phyloP scores from a whole-genome alignment of 1,140 invertebrate genomes.

The Ips nitidus region DNA sequence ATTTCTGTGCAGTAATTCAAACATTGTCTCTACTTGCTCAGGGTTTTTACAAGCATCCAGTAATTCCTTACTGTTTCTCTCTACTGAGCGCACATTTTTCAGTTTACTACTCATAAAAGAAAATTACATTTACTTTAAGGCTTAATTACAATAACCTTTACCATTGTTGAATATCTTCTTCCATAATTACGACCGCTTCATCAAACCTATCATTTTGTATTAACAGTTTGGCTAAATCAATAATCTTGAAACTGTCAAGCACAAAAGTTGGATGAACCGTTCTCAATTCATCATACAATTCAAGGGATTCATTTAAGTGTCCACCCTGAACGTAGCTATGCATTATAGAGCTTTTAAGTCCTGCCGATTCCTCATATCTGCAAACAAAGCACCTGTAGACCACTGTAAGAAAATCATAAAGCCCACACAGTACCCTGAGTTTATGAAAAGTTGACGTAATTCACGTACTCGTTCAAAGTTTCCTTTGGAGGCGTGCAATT shows the following conservation, averaged over 20 bases:
- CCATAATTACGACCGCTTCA: slow-evolving; percentile 54
- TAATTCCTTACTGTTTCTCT: slow-evolving; percentile 56
- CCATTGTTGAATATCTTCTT: slow-evolving; percentile 36
- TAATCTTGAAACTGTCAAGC: slow-evolving; percentile 59
- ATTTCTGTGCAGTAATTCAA: slow-evolving; percentile 52
- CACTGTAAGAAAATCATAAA: background rate
- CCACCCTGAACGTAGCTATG: slow-evolving; percentile 56
- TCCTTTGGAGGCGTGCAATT: slow-evolving; percentile 54
- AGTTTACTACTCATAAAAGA: slow-evolving; percentile 48
- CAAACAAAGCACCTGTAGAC: background rate
- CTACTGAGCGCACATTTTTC: slow-evolving; percentile 45
- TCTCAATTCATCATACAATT: slow-evolving; percentile 54
- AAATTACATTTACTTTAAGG: slow-evolving; percentile 1
- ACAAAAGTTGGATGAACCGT: slow-evolving; percentile 52
- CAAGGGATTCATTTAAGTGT: slow-evolving; percentile 55
- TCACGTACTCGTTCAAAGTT: slow-evolving; percentile 55
- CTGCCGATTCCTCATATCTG: slow-evolving; percentile 51
- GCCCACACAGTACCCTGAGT: slow-evolving; percentile 46
- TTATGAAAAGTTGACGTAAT: slow-evolving; percentile 54
- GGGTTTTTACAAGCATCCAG: slow-evolving; percentile 52
- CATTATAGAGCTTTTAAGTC: slow-evolving; percentile 59
- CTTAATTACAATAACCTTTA: slow-evolving; percentile 7
- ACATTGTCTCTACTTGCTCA: slow-evolving; percentile 51
- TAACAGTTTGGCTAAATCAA: slow-evolving; percentile 58
- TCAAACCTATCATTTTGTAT: slow-evolving; percentile 54